Evolutionary conservation across 2,113 vertebrate species (phyloP).

Genomic region (Psittacula cyanocephala): DNA sequence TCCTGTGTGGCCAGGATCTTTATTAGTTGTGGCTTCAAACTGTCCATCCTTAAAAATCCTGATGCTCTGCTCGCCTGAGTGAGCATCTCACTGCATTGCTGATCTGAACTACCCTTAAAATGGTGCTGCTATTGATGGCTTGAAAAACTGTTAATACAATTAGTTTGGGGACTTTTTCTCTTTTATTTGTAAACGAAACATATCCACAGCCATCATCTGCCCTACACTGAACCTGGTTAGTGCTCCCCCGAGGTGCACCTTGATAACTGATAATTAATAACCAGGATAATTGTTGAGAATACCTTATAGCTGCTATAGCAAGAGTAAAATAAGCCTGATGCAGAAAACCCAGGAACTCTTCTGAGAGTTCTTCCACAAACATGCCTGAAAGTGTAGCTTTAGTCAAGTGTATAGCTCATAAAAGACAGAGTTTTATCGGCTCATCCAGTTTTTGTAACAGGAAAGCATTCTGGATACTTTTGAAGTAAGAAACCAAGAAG

Average conservation of each 20-base stretch:
- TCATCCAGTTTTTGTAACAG: not conserved
- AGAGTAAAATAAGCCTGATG: not conserved
- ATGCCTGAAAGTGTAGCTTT: not conserved
- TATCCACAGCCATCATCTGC: not conserved
- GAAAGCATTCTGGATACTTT: not conserved
- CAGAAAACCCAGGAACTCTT: not conserved
- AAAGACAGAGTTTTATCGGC: not conserved
- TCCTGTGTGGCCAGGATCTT: not conserved
- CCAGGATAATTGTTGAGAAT: not conserved
- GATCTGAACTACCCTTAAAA: not conserved
- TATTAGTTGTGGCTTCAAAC: not conserved
- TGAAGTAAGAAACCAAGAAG: not conserved
- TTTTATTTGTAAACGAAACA: not conserved
- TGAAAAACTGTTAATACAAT: not conserved
- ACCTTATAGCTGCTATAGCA: not conserved
- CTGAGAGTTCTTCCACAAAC: not conserved
- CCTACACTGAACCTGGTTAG: not conserved
- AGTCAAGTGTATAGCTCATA: not conserved
- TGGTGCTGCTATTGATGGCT: not conserved
- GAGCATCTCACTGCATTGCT: not conserved
- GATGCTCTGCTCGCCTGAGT: not conserved
- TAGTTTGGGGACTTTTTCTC: not conserved
- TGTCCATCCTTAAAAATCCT: not conserved
- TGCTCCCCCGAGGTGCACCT: not conserved
- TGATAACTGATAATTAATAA: too few species aligned